Evolutionary conservation across 2,113 vertebrate genomes (phyloP).

Genomic region (Antigone vipio): DNA sequence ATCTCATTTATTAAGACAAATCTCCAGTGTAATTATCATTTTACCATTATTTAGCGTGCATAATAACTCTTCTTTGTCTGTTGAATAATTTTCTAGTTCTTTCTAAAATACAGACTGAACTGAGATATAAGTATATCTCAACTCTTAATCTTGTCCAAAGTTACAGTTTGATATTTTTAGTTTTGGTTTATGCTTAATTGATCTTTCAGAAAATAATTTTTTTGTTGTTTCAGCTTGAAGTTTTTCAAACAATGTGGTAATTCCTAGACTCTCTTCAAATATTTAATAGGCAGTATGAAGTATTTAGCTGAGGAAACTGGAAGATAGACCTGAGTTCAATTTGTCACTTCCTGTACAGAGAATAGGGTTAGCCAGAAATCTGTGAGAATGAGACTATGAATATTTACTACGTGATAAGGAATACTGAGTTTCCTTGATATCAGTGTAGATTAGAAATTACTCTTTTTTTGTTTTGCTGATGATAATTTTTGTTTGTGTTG

Average conservation of each 20-base stretch:
- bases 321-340: not conserved
- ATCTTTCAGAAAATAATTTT: not conserved
- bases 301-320: not conserved
- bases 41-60: slow-evolving; percentile 42
- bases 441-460: slow-evolving; percentile 47
- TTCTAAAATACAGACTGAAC: not conserved
- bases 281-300: not conserved
- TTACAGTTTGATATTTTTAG: not conserved
- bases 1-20: slow-evolving; percentile 49
- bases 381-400: not conserved
- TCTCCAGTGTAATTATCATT: slow-evolving; percentile 48
- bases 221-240: not conserved
- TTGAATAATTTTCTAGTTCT: not conserved
- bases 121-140: not conserved
- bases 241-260: not conserved
- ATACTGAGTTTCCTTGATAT: slow-evolving; percentile 41
- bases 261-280: not conserved
- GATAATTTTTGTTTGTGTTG: not conserved
- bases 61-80: not conserved
- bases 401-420: slow-evolving; percentile 58
- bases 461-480: slow-evolving; percentile 12
- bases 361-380: not conserved
- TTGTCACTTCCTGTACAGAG: not conserved
- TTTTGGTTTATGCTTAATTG: not conserved
- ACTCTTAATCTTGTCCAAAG: not conserved